phyloP scores from a whole-genome alignment of 2,113 vertebrate species.

The Lates calcarifer region DNA sequence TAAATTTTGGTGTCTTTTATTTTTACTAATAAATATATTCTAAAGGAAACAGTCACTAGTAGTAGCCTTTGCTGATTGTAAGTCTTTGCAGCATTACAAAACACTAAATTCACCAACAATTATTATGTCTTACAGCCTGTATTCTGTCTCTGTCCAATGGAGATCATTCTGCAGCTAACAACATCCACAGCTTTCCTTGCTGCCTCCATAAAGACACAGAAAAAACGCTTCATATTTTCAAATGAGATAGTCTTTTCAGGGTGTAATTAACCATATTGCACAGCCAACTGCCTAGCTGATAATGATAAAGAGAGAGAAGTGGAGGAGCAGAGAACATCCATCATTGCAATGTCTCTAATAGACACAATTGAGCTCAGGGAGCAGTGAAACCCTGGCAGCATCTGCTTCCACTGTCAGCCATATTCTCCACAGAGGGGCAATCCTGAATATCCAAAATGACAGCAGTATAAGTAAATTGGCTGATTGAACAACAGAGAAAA shows the following conservation, averaged over 20 bases:
- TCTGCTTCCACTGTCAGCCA: constrained; percentile 2
- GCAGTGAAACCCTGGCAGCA: neutral
- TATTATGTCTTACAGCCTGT: neutral
- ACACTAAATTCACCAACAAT: neutral
- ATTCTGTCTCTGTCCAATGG: neutral
- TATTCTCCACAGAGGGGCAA: constrained; percentile 7
- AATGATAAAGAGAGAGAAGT: neutral
- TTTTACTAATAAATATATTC: too few species aligned
- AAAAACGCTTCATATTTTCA: constrained; percentile 3
- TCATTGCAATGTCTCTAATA: neutral
- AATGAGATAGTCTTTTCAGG: neutral
- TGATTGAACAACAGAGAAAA: neutral
- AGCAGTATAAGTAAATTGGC: constrained; percentile 5
- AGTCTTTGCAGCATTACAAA: neutral
- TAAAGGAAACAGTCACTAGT: too few species aligned
- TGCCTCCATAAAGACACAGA: neutral
- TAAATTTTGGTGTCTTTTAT: too few species aligned
- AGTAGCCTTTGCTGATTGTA: too few species aligned
- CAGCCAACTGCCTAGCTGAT: neutral
- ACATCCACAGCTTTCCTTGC: neutral
- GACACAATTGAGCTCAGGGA: constrained; percentile 18
- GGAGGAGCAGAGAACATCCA: constrained; percentile 17
- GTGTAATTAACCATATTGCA: neutral
- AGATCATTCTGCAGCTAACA: neutral
- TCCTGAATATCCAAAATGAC: constrained; percentile 27